Conservation (phyloP, 2,888 invertebrate genomes). For the Nematopogon swammerdamellus region DNA sequence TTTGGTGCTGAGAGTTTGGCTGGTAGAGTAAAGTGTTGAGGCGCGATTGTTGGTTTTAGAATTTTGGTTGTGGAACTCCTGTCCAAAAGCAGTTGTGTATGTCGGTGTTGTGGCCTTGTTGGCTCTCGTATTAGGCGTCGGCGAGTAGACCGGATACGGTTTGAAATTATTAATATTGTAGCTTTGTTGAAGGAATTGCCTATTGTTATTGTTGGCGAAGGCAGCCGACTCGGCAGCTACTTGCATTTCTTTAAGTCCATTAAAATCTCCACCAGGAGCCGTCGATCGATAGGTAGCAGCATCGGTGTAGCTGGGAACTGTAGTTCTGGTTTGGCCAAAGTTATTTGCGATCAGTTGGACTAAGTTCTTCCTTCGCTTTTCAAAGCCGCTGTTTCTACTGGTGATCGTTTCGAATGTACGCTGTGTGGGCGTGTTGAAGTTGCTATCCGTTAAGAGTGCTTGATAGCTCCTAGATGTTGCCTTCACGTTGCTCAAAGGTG, state of each 20-base stretch:
- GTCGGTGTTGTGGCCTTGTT: slow-evolving; percentile 28
- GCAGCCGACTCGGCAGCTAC: slow-evolving; percentile 75
- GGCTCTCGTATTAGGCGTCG: slow-evolving; percentile 25
- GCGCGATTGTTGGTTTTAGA: not conserved
- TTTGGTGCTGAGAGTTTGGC: slow-evolving; percentile 25
- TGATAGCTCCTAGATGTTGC: slow-evolving; percentile 36
- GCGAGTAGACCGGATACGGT: slow-evolving; percentile 43
- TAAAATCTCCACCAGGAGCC: slow-evolving; percentile 34
- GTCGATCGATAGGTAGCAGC: slow-evolving; percentile 32
- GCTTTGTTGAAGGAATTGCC: slow-evolving; percentile 37
- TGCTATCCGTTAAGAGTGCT: slow-evolving; percentile 25
- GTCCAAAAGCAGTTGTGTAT: slow-evolving; percentile 34
- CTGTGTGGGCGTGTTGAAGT: slow-evolving; percentile 30
- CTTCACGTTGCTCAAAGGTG: slow-evolving; percentile 17
- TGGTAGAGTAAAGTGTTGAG: not conserved
- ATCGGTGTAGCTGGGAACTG: slow-evolving; percentile 31
- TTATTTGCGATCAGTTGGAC: slow-evolving; percentile 42
- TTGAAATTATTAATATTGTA: slow-evolving; percentile 35
- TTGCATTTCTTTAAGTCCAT: slow-evolving; percentile 60
- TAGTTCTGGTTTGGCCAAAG: slow-evolving; percentile 28
- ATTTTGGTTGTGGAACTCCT: slow-evolving; percentile 22
- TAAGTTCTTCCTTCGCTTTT: slow-evolving; percentile 35
- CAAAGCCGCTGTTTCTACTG: slow-evolving; percentile 22
- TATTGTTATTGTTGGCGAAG: slow-evolving; percentile 54
- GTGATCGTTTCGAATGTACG: slow-evolving; percentile 24